Percentiles rank a stretch among this genome's conserved stretches.
Conservation (phyloP, 2,113 vertebrate species). For the Ranitomeya variabilis region DNA sequence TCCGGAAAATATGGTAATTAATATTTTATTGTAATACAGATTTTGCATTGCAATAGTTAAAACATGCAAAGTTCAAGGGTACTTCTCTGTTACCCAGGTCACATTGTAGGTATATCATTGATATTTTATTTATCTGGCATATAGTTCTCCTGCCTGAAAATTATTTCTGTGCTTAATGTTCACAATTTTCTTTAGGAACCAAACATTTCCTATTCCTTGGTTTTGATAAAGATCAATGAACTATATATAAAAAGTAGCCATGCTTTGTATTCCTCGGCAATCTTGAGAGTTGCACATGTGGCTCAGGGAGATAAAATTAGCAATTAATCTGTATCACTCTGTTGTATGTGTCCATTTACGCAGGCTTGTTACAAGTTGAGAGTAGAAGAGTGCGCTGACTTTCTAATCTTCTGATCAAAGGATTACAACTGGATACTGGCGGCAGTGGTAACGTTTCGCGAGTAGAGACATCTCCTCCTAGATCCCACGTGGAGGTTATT, state of each 20-base stretch:
- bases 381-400: slow-evolving; percentile 24
- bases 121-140: not conserved
- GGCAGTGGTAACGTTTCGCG: not conserved
- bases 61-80: too few relatives aligned
- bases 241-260: slow-evolving; percentile 34
- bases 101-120: not conserved
- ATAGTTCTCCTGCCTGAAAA: not conserved
- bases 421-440: not conserved
- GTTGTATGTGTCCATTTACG: slow-evolving; percentile 47
- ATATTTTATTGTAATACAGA: too few relatives aligned
- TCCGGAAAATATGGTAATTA: too few relatives aligned
- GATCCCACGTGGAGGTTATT: not conserved
- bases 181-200: not conserved
- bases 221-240: slow-evolving; percentile 56
- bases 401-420: slow-evolving; percentile 48
- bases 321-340: slow-evolving; percentile 57
- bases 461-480: not conserved
- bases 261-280: slow-evolving; percentile 28
- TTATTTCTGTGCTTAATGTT: not conserved
- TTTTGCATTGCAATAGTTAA: too few relatives aligned
- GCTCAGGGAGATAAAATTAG: slow-evolving; percentile 54
- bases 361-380: slow-evolving; percentile 17
- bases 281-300: slow-evolving; percentile 52
- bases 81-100: too few relatives aligned
- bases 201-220: not conserved